Conservation (phyloP, 2,113 vertebrate species). For the Motacilla tschutschensis region DNA sequence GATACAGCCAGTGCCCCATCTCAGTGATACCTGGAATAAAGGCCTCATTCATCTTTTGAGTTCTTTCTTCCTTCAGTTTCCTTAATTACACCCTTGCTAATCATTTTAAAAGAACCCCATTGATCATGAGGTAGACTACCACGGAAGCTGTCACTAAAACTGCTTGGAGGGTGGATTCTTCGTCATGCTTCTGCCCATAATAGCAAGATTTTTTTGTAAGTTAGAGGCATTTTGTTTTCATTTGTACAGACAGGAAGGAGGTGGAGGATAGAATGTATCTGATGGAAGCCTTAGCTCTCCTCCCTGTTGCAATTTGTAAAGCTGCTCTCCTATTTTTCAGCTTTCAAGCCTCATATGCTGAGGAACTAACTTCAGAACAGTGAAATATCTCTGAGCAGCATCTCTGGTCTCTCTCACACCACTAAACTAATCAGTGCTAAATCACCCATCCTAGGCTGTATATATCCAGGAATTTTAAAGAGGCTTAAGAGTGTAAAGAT, state of each 20-base stretch:
- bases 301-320: not conserved
- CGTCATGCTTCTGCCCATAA: not conserved
- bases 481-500: not conserved
- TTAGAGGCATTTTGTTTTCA: not conserved
- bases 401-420: conserved; percentile 11
- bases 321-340: not conserved
- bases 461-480: conserved; percentile 39
- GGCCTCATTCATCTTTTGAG: not conserved
- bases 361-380: not conserved
- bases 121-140: not conserved
- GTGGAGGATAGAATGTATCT: not conserved
- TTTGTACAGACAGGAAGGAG: not conserved
- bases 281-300: not conserved
- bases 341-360: not conserved
- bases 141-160: not conserved
- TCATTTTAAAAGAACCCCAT: not conserved
- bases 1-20: not conserved
- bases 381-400: not conserved
- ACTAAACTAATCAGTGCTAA: not conserved
- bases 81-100: not conserved
- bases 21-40: not conserved
- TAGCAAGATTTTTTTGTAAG: not conserved
- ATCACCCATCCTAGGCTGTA: not conserved
- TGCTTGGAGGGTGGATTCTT: not conserved
- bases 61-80: not conserved